phyloP scores from a whole-genome alignment of 2,888 invertebrate species.

The Tenthredo scrophulariae region DNA sequence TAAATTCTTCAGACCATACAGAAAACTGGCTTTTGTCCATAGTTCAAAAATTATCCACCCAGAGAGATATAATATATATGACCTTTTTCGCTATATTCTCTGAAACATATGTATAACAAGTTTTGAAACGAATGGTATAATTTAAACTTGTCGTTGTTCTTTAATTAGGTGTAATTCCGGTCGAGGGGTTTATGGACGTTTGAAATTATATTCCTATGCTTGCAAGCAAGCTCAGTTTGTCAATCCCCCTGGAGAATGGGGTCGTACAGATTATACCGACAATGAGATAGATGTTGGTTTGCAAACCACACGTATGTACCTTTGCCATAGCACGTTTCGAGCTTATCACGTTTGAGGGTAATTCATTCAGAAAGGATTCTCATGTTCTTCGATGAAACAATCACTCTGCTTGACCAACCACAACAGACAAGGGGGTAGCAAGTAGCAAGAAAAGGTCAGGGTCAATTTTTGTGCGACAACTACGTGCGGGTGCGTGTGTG shows the following conservation, averaged over 20 bases:
- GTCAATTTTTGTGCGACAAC: constrained; percentile 15
- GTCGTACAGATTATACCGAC: not conserved
- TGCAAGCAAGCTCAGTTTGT: not conserved
- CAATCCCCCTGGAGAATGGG: not conserved
- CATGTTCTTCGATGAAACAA: constrained; percentile 2
- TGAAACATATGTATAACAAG: not conserved
- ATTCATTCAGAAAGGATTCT: not conserved
- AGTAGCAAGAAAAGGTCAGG: not conserved
- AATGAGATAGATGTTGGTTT: constrained; percentile 14
- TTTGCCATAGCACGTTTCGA: not conserved
- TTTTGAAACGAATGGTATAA: not conserved
- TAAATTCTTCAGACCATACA: not conserved
- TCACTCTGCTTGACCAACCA: constrained; percentile 32
- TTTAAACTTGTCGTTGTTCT: not conserved
- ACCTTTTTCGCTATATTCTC: not conserved
- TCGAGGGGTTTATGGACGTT: not conserved
- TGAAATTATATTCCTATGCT: not conserved
- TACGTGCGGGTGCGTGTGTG: not conserved
- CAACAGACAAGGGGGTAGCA: not conserved
- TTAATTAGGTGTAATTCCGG: not conserved
- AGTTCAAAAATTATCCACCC: not conserved
- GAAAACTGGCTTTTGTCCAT: not conserved
- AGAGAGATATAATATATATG: too few relatives aligned
- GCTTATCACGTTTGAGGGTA: not conserved
- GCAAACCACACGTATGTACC: constrained; percentile 20